These are phyloP conservation scores for Stramonita haemastoma DNA, from an alignment of 2,888 invertebrate species.

Conservation along the genomic window DNA sequence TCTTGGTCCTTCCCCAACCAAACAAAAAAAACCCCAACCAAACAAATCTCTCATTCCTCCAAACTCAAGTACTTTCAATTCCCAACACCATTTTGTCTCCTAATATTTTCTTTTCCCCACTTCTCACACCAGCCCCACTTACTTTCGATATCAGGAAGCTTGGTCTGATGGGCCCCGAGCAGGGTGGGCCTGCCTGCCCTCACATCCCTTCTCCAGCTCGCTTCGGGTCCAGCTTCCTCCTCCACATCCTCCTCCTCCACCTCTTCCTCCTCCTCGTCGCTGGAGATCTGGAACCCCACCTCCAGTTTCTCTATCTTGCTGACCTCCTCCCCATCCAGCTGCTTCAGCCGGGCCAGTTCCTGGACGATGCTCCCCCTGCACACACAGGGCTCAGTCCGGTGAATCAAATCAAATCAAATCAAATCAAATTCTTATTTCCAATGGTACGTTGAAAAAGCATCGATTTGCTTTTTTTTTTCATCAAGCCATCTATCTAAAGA, in stretches of 20 bases:
- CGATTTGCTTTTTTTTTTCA: no score
- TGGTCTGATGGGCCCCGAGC: slow-evolving; percentile 24
- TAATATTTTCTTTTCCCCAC: not conserved
- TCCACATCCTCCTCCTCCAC: not conserved
- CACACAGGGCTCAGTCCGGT: not conserved
- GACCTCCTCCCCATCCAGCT: slow-evolving; percentile 65
- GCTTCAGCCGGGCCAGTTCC: slow-evolving; percentile 62
- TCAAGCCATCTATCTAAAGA: no score
- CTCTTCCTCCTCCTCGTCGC: slow-evolving; percentile 39
- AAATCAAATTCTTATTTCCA: no score
- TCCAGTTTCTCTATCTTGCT: slow-evolving; percentile 58
- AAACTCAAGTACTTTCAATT: no score
- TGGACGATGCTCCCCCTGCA: slow-evolving; percentile 60
- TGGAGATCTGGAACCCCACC: slow-evolving; percentile 61
- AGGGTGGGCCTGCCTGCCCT: not conserved
- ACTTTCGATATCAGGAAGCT: slow-evolving; percentile 45
- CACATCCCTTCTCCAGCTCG: not conserved
- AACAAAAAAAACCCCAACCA: no score
- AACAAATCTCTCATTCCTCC: no score
- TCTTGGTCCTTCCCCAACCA: no score
- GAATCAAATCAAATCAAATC: not conserved
- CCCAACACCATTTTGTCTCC: not conserved
- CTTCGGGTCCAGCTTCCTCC: not conserved
- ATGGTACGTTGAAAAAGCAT: not conserved
- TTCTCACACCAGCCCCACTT: not conserved